Percentiles rank a stretch among this genome's conserved stretches.
Conservation (phyloP, 2,888 invertebrate species). For the Caenorhabditis doughertyi region DNA sequence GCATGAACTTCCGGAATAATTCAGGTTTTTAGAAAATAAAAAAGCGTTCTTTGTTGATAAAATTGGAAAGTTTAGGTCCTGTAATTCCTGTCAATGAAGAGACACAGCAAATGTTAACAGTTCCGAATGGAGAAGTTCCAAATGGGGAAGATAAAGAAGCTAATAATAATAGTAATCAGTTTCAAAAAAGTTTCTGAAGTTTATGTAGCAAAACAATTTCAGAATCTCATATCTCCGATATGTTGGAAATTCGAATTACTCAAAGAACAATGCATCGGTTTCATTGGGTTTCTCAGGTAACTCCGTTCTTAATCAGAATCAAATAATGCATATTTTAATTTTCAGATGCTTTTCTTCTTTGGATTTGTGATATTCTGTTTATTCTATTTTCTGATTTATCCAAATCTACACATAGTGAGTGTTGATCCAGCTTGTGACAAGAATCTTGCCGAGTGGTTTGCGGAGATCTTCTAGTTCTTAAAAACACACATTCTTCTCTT, state of each 20-base stretch:
- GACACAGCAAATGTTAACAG: slow-evolving; percentile 37
- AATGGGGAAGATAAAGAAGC: slow-evolving; percentile 43
- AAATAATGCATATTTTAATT: too few relatives aligned
- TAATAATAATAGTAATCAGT: slow-evolving; percentile 40
- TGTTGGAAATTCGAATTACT: slow-evolving; percentile 67
- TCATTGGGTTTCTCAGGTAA: slow-evolving; percentile 82
- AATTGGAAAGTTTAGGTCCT: slow-evolving; percentile 11
- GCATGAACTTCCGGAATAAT: slow-evolving; percentile 50
- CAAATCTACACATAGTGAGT: slow-evolving; percentile 76
- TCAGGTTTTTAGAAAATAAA: slow-evolving; percentile 1
- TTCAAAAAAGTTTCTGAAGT: not conserved
- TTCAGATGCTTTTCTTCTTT: slow-evolving; percentile 82
- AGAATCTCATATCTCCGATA: slow-evolving; percentile 44
- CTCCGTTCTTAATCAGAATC: not conserved
- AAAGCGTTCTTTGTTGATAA: not conserved
- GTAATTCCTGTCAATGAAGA: slow-evolving; percentile 14
- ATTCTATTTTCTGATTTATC: slow-evolving; percentile 82
- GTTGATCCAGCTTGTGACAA: slow-evolving; percentile 78
- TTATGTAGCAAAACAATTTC: too few relatives aligned
- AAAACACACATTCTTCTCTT: slow-evolving; percentile 5
- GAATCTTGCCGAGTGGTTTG: slow-evolving; percentile 78
- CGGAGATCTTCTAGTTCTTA: slow-evolving; percentile 66
- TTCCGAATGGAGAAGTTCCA: slow-evolving; percentile 28
- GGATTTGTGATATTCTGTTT: slow-evolving; percentile 81
- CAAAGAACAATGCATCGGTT: slow-evolving; percentile 77